Evolutionary conservation across 2,113 vertebrate species (phyloP).

Genomic region (Xenus cinereus): DNA sequence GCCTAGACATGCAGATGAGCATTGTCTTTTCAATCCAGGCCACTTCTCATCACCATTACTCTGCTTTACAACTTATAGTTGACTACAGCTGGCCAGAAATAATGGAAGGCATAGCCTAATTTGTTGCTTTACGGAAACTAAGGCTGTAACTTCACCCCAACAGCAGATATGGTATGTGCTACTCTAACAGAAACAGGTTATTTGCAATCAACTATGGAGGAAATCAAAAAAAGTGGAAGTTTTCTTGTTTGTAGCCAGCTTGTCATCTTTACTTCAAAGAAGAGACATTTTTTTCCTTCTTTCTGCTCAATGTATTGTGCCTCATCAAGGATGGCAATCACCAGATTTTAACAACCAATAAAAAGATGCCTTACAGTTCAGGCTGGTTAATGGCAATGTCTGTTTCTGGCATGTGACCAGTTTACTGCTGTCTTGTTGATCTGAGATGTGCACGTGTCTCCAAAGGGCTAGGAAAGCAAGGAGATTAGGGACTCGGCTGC

Average conservation of each 20-base stretch:
- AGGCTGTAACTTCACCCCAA: constrained; percentile 15
- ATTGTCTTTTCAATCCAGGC: neutral
- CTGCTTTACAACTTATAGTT: neutral
- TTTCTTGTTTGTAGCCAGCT: neutral
- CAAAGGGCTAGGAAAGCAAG: constrained; percentile 49
- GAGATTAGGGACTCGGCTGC: constrained; percentile 66
- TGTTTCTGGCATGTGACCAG: constrained; percentile 43
- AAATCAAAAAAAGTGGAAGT: neutral
- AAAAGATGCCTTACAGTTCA: constrained; percentile 3
- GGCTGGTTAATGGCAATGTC: constrained; percentile 25
- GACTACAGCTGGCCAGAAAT: neutral
- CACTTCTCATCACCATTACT: neutral
- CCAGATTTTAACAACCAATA: constrained; percentile 57
- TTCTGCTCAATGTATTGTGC: neutral
- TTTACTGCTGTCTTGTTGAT: constrained; percentile 63
- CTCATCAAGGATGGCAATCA: constrained; percentile 42
- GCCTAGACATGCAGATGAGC: constrained; percentile 11
- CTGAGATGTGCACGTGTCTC: constrained; percentile 57
- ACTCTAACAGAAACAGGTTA: constrained; percentile 24
- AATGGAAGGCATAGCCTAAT: neutral
- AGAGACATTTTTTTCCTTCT: neutral
- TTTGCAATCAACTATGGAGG: constrained; percentile 1
- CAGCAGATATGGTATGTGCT: neutral
- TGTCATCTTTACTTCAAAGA: neutral
- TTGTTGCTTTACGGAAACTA: neutral